Evolutionary conservation across 2,888 invertebrate genomes (phyloP).

Genomic region (Temnothorax unifasciatus): DNA sequence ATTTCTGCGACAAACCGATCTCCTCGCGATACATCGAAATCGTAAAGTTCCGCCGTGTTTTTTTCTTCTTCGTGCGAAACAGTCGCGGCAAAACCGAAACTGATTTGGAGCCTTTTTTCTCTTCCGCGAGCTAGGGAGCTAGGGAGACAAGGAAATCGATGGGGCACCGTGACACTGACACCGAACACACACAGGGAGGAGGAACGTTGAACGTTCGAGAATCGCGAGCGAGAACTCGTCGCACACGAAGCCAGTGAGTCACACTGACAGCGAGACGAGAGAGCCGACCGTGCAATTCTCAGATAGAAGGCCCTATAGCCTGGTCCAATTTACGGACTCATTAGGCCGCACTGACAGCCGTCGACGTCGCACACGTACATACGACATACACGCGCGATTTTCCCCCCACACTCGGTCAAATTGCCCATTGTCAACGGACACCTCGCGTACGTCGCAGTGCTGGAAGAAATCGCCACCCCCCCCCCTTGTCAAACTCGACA

Average conservation of each 20-base stretch:
- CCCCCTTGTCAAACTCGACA: constrained; percentile 22
- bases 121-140: not conserved
- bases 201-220: constrained; percentile 13
- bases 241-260: constrained; percentile 73
- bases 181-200: not conserved
- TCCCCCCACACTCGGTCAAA: constrained; percentile 41
- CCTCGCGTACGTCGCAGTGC: constrained; percentile 43
- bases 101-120: not conserved
- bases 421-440: constrained; percentile 62
- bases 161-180: not conserved
- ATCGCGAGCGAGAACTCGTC: constrained; percentile 31
- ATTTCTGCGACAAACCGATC: not conserved
- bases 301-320: constrained; percentile 75
- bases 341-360: constrained; percentile 78
- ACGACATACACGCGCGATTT: constrained; percentile 44
- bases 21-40: not conserved
- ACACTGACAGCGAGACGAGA: constrained; percentile 76
- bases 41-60: not conserved
- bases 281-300: constrained; percentile 74
- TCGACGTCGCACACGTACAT: constrained; percentile 65
- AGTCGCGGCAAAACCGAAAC: not conserved
- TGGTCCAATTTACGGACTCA: constrained; percentile 84
- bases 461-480: constrained; percentile 50
- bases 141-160: not conserved
- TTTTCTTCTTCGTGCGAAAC: not conserved